Percentiles rank a stretch among this genome's conserved stretches.
Conservation (phyloP, 2,797 vertebrate species). For the Urosaurus nigricauda region DNA sequence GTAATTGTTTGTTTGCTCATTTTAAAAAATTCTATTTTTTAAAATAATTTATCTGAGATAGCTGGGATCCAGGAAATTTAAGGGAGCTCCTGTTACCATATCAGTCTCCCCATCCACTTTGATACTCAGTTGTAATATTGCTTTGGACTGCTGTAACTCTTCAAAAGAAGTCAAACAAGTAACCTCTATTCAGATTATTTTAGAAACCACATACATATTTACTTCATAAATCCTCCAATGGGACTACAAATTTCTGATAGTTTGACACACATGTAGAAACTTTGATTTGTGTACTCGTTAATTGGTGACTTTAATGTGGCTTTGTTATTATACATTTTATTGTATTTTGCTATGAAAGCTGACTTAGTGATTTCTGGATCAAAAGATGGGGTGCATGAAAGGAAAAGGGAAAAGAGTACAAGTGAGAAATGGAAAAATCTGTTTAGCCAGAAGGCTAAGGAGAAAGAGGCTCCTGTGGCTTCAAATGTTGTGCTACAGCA, state of each 20-base stretch:
- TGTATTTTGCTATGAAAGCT: neutral
- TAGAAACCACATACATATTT: neutral
- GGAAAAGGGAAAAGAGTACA: neutral
- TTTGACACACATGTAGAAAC: neutral
- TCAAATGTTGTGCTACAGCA: neutral
- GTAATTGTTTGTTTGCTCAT: conserved; percentile 57
- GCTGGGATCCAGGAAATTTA: neutral
- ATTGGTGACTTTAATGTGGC: neutral
- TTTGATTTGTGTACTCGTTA: neutral
- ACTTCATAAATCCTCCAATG: neutral
- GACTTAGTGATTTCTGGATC: neutral
- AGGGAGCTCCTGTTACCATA: neutral
- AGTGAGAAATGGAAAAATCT: neutral
- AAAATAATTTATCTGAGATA: neutral
- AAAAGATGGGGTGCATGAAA: neutral
- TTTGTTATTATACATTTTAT: neutral
- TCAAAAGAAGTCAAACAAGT: too few species aligned
- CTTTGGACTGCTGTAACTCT: neutral
- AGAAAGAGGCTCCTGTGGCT: neutral
- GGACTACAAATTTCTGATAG: neutral
- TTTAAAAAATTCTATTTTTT: neutral
- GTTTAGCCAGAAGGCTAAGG: neutral
- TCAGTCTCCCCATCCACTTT: neutral
- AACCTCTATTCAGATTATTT: neutral
- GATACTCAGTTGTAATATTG: neutral